A percentile compares a stretch with the other conserved stretches of the same genome.
Evolutionary conservation across 2,797 vertebrate species (phyloP).

Genomic region (Mormyrus proboscirostris): DNA sequence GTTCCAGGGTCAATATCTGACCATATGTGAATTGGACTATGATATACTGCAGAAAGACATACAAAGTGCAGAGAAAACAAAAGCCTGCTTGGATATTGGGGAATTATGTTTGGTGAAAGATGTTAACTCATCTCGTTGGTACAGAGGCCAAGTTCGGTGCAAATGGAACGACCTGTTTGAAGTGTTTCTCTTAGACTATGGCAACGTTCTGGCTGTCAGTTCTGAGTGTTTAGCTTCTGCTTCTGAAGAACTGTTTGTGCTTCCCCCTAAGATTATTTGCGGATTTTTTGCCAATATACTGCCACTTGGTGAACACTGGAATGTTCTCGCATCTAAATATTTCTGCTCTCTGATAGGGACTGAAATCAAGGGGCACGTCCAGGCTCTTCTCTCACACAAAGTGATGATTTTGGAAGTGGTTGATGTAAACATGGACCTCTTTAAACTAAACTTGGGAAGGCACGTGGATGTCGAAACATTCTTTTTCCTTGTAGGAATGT

Average conservation of each 20-base stretch:
- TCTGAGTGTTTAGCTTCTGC: conserved; percentile 60
- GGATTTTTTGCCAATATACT: conserved; percentile 83
- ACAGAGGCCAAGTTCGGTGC: conserved; percentile 77
- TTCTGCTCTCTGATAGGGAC: conserved; percentile 69
- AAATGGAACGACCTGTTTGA: conserved; percentile 55
- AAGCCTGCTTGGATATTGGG: conserved; percentile 52
- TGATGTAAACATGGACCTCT: conserved; percentile 65
- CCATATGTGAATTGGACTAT: conserved; percentile 78
- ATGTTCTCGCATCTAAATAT: conserved; percentile 62
- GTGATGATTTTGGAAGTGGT: conserved; percentile 75
- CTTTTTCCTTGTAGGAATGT: conserved; percentile 70
- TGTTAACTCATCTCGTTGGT: conserved; percentile 65
- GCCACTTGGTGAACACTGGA: conserved; percentile 62
- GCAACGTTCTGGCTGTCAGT: conserved; percentile 63
- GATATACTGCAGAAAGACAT: conserved; percentile 78
- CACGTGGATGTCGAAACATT: conserved; percentile 76
- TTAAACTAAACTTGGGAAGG: conserved; percentile 69
- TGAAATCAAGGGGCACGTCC: conserved; percentile 66
- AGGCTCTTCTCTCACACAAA: conserved; percentile 66
- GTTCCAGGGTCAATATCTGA: conserved; percentile 72
- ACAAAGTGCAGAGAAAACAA: conserved; percentile 66
- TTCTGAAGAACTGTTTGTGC: conserved; percentile 65
- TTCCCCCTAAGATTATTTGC: conserved; percentile 75
- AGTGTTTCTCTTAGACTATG: conserved; percentile 75
- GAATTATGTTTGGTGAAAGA: conserved; percentile 84